These are phyloP conservation scores for Gymnocephalus cernua DNA, from an alignment of 2,113 vertebrate genomes.

Conservation along the genomic window DNA sequence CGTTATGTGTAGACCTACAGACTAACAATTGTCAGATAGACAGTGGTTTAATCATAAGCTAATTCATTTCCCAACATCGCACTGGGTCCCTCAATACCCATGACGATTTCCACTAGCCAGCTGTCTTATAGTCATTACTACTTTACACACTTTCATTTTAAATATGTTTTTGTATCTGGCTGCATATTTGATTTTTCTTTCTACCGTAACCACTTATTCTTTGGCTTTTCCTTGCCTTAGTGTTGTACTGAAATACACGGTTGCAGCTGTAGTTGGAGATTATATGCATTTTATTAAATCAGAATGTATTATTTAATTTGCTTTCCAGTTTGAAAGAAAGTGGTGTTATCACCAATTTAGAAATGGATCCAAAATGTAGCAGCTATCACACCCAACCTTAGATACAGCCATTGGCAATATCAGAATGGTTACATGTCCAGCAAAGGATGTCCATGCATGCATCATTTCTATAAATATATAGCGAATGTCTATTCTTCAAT, in stretches of 20 bases:
- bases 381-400: background rate
- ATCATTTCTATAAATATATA: background rate
- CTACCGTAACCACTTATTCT: background rate
- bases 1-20: conserved; percentile 23
- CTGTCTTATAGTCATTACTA: conserved; percentile 1
- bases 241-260: background rate
- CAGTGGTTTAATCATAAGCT: conserved; percentile 29
- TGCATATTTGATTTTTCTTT: background rate
- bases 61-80: conserved; percentile 37
- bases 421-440: background rate
- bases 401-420: background rate
- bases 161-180: background rate
- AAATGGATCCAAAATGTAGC: background rate
- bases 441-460: background rate
- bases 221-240: background rate
- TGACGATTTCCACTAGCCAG: conserved; percentile 21
- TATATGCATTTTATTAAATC: background rate
- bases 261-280: background rate
- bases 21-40: conserved; percentile 24
- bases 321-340: background rate
- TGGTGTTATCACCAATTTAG: background rate
- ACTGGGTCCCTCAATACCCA: conserved; percentile 13
- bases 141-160: background rate
- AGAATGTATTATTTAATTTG: background rate
- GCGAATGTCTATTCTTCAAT: background rate